Percentiles rank a stretch among this genome's conserved stretches.
phyloP scores from a whole-genome alignment of 2,888 invertebrate species.

The Xestia rhomboidea region DNA sequence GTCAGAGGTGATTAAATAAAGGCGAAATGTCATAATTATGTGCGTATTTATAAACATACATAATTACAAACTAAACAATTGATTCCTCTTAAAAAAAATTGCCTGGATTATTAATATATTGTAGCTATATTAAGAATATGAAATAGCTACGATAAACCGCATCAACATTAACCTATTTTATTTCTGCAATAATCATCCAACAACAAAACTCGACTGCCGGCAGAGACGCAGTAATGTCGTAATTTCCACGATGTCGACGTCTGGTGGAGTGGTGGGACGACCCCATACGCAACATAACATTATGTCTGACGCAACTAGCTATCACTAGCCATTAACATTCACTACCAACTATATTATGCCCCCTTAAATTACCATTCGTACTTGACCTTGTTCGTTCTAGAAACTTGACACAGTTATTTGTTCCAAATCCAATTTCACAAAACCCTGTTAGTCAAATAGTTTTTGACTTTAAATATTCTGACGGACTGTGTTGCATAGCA shows the following conservation, averaged over 20 bases:
- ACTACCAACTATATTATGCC: conserved; percentile 29
- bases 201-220: background rate
- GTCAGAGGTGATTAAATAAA: background rate
- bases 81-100: too few relatives aligned
- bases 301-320: conserved; percentile 53
- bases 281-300: conserved; percentile 56
- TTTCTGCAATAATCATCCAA: conserved; percentile 22
- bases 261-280: conserved; percentile 44
- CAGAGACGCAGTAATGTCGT: conserved; percentile 42
- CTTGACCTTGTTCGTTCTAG: conserved; percentile 53
- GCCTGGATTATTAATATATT: too few relatives aligned
- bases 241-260: conserved; percentile 48
- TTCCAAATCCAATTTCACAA: conserved; percentile 24
- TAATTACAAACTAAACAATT: too few relatives aligned
- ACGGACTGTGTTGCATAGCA: background rate
- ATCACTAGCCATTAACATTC: conserved; percentile 48
- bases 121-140: background rate
- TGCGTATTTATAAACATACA: background rate
- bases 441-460: background rate
- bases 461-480: background rate
- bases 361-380: conserved; percentile 16
- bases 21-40: background rate
- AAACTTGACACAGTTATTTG: conserved; percentile 33
- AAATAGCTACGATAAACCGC: background rate
- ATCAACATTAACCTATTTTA: background rate